Base-by-base conservation (phyloP, 2,888 invertebrate species). In the Acanthosoma haemorrhoidale region DNA sequence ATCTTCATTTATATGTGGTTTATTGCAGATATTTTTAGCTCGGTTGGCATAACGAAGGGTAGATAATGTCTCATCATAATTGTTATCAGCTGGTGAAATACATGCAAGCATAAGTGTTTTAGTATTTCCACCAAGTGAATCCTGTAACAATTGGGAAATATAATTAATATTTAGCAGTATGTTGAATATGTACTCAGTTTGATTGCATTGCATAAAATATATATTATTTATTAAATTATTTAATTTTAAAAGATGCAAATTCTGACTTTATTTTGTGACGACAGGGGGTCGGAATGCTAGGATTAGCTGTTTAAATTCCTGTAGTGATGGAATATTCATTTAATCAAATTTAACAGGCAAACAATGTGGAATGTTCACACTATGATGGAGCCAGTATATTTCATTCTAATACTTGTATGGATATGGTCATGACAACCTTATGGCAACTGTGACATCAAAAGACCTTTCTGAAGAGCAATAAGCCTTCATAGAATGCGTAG, bases 41-140 rank as follows among this genome's bases (percentile, higher is more conserved):
- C 92, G 82, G 76, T 91, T 91, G 0, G 93, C 93, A 79, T 93
- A 94, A 58, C 92, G 82, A 16, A 93, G 80, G 0, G 93, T 93
- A 15, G 89, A 91, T 15, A 94, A 79, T 0, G 92, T 91, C 80
- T 94, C 93, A 73, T 91, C 90, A 74, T 91, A 92, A 78, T 92
- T 92, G 76, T 87, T 85, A 77, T 90, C 89, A 1, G 91, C 89
- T 0, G 92, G 92, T 21, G 91, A 91, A 2, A 94, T 81, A 77
- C 92, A 92, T 0, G 92, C 92, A 63, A 92, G 87, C 93, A 94
- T 94, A 63, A 94, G 78, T 0, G 94, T 94, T 77, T 92, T 89
- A 0, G 94, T 92, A 78, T 94, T 94, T 0, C 94, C 94, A 4
- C 94, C 91, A 4, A 91, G 79, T 4, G 91, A 91, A 78, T 92